Conservation (phyloP, 1,140 invertebrate genomes). For the Tetragonula clypearis region DNA sequence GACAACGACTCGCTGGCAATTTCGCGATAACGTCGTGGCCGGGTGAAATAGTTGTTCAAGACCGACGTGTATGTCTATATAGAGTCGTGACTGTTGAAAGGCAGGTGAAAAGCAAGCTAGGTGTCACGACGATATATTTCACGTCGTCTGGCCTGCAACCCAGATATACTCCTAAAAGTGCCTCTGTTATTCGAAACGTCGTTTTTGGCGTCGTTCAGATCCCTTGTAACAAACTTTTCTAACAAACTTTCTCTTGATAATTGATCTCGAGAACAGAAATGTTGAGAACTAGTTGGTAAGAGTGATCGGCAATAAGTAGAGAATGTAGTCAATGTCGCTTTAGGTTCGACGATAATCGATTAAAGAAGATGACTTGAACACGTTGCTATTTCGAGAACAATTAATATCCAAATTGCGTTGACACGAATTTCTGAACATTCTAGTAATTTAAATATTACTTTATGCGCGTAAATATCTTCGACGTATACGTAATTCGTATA, state of each 20-base stretch:
- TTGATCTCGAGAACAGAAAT: not conserved
- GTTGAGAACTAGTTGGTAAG: not conserved
- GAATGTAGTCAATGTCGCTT: not conserved
- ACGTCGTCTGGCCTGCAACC: slow-evolving; percentile 47
- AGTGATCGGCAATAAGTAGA: accelerated
- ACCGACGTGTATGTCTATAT: not conserved
- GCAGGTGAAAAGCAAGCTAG: slow-evolving; percentile 23
- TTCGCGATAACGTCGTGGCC: slow-evolving; percentile 6
- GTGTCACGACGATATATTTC: slow-evolving; percentile 54
- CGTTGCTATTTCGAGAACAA: no score
- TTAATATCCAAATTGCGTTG: no score
- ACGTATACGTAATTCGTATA: no score
- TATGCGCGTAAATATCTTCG: no score
- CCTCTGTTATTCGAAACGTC: not conserved
- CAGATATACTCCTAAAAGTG: slow-evolving; percentile 50
- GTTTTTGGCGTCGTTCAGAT: no score
- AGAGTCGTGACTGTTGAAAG: not conserved
- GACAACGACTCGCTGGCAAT: not conserved
- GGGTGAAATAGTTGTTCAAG: not conserved
- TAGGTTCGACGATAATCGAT: not conserved
- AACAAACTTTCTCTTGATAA: not conserved
- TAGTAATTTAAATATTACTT: no score
- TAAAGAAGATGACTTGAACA: not conserved
- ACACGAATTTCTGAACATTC: no score
- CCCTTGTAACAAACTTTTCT: no score